phyloP scores from a whole-genome alignment of 2,888 invertebrate species.

The Ichneumoninae sp. region DNA sequence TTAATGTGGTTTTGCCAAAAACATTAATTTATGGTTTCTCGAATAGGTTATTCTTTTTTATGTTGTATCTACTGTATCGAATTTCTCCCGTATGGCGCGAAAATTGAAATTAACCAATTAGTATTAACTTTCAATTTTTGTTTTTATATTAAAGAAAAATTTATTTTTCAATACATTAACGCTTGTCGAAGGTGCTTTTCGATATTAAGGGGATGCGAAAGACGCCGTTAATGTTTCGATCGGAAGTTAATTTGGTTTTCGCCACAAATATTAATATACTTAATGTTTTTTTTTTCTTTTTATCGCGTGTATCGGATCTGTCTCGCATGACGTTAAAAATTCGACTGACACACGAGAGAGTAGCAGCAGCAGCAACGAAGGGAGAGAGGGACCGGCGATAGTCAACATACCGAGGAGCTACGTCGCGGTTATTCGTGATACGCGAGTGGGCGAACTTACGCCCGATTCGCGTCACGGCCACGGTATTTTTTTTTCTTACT shows the following conservation, averaged over 20 bases:
- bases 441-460: conserved; percentile 67
- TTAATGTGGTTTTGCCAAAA: background rate
- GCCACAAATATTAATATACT: background rate
- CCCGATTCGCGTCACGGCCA: conserved; percentile 67
- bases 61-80: background rate
- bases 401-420: conserved; percentile 62
- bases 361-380: background rate
- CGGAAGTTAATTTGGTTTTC: background rate
- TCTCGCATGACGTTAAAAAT: conserved; percentile 45
- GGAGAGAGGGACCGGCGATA: conserved; percentile 10
- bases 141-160: too few relatives aligned
- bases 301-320: background rate
- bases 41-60: too few relatives aligned
- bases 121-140: too few relatives aligned
- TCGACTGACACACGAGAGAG: conserved; percentile 31
- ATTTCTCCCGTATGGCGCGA: conserved; percentile 26
- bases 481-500: conserved; percentile 40
- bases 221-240: background rate
- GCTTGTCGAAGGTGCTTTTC: too few relatives aligned
- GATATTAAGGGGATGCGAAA: too few relatives aligned
- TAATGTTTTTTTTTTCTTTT: conserved; percentile 6
- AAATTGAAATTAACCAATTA: background rate
- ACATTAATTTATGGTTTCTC: background rate
- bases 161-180: too few relatives aligned
- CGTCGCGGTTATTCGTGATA: conserved; percentile 68